Evolutionary conservation across 2,797 vertebrate genomes (phyloP), one percentile per base, ranked within the genome.

Genomic region (Protonibea diacanthus): DNA sequence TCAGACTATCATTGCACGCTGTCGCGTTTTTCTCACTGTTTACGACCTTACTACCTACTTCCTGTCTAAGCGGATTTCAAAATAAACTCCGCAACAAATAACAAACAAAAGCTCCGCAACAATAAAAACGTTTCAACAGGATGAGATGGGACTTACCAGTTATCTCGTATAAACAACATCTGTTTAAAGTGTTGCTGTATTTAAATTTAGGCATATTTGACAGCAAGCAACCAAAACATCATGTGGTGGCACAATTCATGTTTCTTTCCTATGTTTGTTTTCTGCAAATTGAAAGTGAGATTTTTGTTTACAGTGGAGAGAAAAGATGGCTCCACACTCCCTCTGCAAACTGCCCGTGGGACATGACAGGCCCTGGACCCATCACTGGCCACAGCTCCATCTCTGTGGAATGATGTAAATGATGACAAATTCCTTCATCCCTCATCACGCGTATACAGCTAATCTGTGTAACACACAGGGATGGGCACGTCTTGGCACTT

Each of bases 351-450:
- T 96, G 95, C 96, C 95, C 90, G 87, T 95, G 94, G 96, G 95
- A 95, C 90, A 96, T 95, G 96, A 95, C 95, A 94, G 94, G 90
- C 93, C 89, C 78, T 88, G 93, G 93, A 94, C 78, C 92, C 91
- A 89, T 94, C 90, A 92, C 92, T 95, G 93, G 92, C 95, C 94
- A 91, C 92, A 93, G 90, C 93, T 60, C 76, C 92, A 94, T 96
- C 94, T 95, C 95, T 95, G 95, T 93, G 94, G 95, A 95, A 96
- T 93, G 95, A 96, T 96, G 95, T 94, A 96, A 96, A 96, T 96
- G 94, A 96, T 97, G 96, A 97, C 95, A 96, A 96, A 96, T 95
- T 95, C 96, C 93, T 96, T 97, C 96, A 95, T 95, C 93, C 92
- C 77, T 90, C 95, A 95, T 97, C 96, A 96, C 92, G 94, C 84